Base-by-base conservation (phyloP, 2,113 vertebrate genomes). In the Marmota monax region DNA sequence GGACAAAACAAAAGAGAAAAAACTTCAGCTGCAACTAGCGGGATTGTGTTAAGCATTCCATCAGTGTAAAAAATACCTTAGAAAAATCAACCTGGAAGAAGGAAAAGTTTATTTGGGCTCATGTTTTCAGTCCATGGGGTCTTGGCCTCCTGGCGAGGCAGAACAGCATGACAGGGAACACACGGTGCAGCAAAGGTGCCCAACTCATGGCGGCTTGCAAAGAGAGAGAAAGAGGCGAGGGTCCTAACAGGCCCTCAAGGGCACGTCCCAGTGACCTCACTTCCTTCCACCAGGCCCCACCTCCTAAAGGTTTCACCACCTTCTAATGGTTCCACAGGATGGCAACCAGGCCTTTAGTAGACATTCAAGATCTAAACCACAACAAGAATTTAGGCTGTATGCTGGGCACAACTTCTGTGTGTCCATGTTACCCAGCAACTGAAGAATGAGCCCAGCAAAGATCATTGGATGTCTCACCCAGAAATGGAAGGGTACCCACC, bases 1-100 rank as follows among this genome's bases (percentile, higher is more conserved):
- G 91, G 85, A 51, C 53, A 58, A 93, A 84, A 95, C 29, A 32
- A 77, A 94, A 9, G 9, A 72, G 42, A 32, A 90, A 74, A 73
- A 77, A 70, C 34, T 76, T 92, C 29, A 53, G 3, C 1, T 67
- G 7, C 51, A 80, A 70, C 69, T 53, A 20, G 1, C 51, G 14
- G 25, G 56, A 53, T 32, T 29, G 39, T 51, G 17, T n/a, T 58
- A 72, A 72, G 23, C 34, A 88, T 58, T 10, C 76, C 34, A 22
- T 32, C 11, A 32, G 25, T 32, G 25, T n/a, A 13, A 53, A 39
- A 92, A 53, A 74, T 23, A 42, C 53, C 67, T 22, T 10, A 23
- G 32, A 29, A 84, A 83, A 9, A 37, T 34, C 27, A 61, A 39
- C 11, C 7, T 37, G 53, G 32, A 58, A 17, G 27, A 39, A 58